These are phyloP conservation scores for Ameiurus melas DNA, from an alignment of 2,113 vertebrate species.

Conservation along the genomic window DNA sequence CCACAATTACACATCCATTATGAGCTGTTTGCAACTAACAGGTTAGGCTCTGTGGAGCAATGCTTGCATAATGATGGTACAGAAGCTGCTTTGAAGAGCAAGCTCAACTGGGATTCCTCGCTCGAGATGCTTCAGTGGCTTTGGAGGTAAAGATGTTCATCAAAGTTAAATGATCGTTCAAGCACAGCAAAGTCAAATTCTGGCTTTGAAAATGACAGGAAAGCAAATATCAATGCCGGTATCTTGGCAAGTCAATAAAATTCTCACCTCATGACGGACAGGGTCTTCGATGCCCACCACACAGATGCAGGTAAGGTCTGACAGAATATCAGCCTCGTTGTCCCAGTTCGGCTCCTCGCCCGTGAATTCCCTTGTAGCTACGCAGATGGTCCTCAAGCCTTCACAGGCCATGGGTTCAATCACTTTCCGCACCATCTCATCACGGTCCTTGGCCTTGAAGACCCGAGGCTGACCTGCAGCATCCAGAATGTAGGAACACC, in stretches of 20 bases:
- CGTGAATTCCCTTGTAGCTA: slow-evolving; percentile 88
- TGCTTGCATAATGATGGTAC: slow-evolving; percentile 10
- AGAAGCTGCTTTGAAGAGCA: neutral
- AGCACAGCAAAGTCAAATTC: neutral
- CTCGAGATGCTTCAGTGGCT: neutral
- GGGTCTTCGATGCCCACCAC: slow-evolving; percentile 98
- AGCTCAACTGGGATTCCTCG: slow-evolving; percentile 7
- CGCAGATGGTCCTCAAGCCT: slow-evolving; percentile 90
- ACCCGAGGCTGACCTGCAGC: slow-evolving; percentile 73
- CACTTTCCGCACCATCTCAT: slow-evolving; percentile 89
- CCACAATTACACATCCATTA: slow-evolving; percentile 17
- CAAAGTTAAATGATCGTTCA: neutral
- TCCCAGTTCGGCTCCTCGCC: slow-evolving; percentile 86
- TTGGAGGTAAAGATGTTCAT: neutral
- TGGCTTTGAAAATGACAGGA: neutral
- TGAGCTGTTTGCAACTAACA: neutral
- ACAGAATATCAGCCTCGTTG: slow-evolving; percentile 83
- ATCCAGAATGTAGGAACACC: slow-evolving; percentile 88
- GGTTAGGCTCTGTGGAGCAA: neutral
- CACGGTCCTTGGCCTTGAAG: slow-evolving; percentile 88
- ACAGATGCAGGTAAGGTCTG: slow-evolving; percentile 83
- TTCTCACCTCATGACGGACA: slow-evolving; percentile 89
- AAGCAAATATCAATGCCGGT: neutral
- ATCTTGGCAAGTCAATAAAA: neutral
- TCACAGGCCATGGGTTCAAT: slow-evolving; percentile 97